A percentile compares a stretch with the other conserved stretches of the same genome.
These are phyloP conservation scores for Athene noctua DNA, from an alignment of 2,113 vertebrate species.

Conservation along the genomic window DNA sequence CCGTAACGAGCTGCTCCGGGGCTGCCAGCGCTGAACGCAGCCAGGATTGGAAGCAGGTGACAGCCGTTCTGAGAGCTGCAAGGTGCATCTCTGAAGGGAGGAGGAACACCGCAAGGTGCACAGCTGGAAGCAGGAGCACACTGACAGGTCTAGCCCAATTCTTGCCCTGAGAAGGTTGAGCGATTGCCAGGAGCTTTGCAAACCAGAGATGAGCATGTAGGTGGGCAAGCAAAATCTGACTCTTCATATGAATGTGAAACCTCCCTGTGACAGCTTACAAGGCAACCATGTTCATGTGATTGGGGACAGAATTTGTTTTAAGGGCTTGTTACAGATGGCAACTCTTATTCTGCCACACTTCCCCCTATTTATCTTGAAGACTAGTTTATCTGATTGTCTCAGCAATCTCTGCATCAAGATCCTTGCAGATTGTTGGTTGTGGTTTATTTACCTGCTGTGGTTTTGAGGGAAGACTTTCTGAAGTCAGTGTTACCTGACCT, in stretches of 20 bases:
- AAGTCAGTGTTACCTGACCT: neutral
- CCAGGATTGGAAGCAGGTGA: neutral
- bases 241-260: neutral
- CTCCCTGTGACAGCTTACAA: neutral
- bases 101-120: fast-evolving
- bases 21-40: neutral
- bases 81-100: neutral
- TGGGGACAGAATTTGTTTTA: neutral
- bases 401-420: neutral
- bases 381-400: neutral
- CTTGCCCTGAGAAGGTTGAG: neutral
- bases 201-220: neutral
- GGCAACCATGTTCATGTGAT: fast-evolving
- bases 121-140: neutral
- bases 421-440: neutral
- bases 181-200: neutral
- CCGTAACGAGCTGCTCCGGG: fast-evolving
- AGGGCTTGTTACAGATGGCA: neutral
- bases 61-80: neutral
- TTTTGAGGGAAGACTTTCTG: neutral
- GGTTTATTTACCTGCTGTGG: neutral
- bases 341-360: neutral
- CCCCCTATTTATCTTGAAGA: neutral
- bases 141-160: fast-evolving
- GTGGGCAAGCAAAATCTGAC: neutral